Conservation (phyloP, 2,888 invertebrate species). For the Pyrocoelia pectoralis region DNA sequence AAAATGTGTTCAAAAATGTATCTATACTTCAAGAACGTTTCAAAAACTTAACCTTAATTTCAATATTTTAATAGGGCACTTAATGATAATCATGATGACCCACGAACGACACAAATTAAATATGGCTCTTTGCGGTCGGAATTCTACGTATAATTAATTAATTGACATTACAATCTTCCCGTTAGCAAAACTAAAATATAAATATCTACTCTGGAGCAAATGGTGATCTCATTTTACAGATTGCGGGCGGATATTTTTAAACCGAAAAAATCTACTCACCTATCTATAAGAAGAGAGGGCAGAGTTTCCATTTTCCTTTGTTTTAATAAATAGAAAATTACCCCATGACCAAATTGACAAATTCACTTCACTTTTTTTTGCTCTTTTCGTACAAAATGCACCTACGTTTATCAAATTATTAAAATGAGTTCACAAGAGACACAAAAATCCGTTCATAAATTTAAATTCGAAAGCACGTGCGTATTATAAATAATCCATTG, state of each 20-base stretch:
- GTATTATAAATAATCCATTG: not conserved
- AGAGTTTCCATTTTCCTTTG: constrained; percentile 36
- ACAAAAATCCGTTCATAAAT: not conserved
- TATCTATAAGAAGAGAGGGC: constrained; percentile 35
- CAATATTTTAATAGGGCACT: not conserved
- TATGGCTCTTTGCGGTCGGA: not conserved
- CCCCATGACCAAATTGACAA: constrained; percentile 24
- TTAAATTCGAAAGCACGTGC: not conserved
- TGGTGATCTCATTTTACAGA: constrained; percentile 14
- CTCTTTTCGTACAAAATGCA: not conserved
- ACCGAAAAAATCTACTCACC: constrained; percentile 29
- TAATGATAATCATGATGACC: not conserved
- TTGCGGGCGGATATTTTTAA: constrained; percentile 20
- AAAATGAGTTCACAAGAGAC: not conserved
- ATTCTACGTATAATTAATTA: not conserved
- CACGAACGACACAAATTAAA: not conserved
- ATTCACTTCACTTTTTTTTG: not conserved
- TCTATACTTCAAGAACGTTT: too few relatives aligned
- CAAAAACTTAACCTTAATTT: too few relatives aligned
- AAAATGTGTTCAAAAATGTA: too few relatives aligned
- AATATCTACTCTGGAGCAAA: not conserved
- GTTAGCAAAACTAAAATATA: not conserved
- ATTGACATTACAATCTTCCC: not conserved
- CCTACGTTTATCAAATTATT: not conserved
- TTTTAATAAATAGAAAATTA: constrained; percentile 23